Evolutionary conservation across 2,797 vertebrate genomes (phyloP), one percentile per base, ranked within the genome.

Genomic region (Pseudocheirus occidentalis): DNA sequence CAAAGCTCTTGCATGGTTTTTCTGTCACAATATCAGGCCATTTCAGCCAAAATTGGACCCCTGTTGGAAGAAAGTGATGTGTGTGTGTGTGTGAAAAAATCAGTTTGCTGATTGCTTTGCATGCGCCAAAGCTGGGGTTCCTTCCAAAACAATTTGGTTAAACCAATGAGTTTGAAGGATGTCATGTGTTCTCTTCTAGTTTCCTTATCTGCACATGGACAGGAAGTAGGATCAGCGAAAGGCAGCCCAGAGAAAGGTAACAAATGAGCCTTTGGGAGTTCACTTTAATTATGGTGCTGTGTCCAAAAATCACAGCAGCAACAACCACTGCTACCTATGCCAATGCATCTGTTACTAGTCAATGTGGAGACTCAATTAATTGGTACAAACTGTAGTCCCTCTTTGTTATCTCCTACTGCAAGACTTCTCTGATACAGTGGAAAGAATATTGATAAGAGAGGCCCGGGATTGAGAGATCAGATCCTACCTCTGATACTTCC

Each of bases 161-260:
- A 95, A 93, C 73, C 73, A 81, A 46, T 21, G 90, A 90, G 94
- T 40, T 96, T 96, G 92, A 11, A 95, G 90, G 94, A 50, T 92
- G 4, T 53, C 94, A 10, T 95, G 0, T 90, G 28, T 0, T 97
- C 50, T 95, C 95, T 93, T 96, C 31, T 98, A 99, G 99, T 99
- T 95, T 99, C 99, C 40, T 98, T 98, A 93, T 81, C 99, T 98
- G 94, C 91, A 54, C 98, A 99, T 94, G 98, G 98, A 91, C 98
- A 99, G 91, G 99, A 99, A 97, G 98, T 99, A 96, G 99, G 99
- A 16, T 99, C 99, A 96, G 99, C 99, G 96, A 99, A 98, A 97
- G 99, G 98, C 97, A 99, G 99, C 96, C 99, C 99, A 52, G 99
- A 99, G 98, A 99, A 99, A 99, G 99, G 99, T 99, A 99, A 91